phyloP scores from a whole-genome alignment of 1,140 invertebrate genomes.

The Anoplophora glabripennis region DNA sequence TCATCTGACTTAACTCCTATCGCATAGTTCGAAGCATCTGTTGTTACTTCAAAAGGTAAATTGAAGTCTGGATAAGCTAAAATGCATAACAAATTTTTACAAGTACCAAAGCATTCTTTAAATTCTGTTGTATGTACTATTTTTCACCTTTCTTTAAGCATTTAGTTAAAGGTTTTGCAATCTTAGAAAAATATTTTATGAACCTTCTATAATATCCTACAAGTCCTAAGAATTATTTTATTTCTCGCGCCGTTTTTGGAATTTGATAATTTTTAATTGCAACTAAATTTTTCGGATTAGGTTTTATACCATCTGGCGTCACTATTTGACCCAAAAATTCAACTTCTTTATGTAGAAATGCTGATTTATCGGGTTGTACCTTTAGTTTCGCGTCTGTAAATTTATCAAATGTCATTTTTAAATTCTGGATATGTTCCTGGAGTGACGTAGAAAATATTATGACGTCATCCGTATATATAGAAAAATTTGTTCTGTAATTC shows the following conservation, averaged over 20 bases:
- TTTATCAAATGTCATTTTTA: conserved; percentile 15
- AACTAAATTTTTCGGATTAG: conserved; percentile 31
- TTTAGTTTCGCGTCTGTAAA: not conserved
- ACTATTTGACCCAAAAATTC: conserved; percentile 36
- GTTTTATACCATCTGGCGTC: conserved; percentile 28
- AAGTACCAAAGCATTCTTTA: conserved; percentile 12
- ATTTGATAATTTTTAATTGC: conserved; percentile 32
- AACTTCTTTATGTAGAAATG: conserved; percentile 30
- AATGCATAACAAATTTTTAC: conserved; percentile 9
- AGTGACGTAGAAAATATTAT: conserved; percentile 6
- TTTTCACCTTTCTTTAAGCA: conserved; percentile 16
- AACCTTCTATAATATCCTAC: conserved; percentile 32
- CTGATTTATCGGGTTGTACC: conserved; percentile 28
- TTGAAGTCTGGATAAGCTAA: conserved; percentile 4
- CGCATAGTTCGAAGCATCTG: conserved; percentile 28
- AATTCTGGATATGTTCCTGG: not conserved
- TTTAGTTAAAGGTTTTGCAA: conserved; percentile 14
- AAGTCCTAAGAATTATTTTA: conserved; percentile 33
- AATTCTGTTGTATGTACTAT: conserved; percentile 17
- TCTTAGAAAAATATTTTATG: conserved; percentile 33
- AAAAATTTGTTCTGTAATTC: conserved; percentile 8
- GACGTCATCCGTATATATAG: conserved; percentile 7
- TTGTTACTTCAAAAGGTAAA: conserved; percentile 10
- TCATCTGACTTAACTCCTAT: conserved; percentile 26
- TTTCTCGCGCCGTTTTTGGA: conserved; percentile 32